phyloP scores from a whole-genome alignment of 2,888 invertebrate species.

The Melikaiella ostensackeni region DNA sequence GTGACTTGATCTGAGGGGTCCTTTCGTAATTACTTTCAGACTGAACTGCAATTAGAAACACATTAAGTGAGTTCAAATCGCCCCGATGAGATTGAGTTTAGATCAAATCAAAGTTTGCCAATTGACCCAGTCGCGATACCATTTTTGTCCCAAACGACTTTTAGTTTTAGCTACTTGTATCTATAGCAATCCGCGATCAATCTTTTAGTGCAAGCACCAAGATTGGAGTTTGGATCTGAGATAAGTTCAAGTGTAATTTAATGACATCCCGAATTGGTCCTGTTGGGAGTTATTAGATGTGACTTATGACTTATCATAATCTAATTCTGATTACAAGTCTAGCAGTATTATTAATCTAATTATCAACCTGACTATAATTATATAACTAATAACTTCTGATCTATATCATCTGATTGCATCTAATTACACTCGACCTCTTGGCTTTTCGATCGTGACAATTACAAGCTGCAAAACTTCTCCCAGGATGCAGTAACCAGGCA shows the following conservation, averaged over 20 bases:
- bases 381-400: background rate
- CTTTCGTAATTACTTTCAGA: conserved; percentile 57
- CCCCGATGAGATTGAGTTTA: conserved; percentile 13
- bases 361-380: background rate
- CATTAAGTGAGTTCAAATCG: conserved; percentile 44
- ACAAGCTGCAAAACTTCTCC: background rate
- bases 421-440: background rate
- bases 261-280: background rate
- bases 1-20: conserved; percentile 45
- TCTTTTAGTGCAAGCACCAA: background rate
- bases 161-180: conserved; percentile 3
- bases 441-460: background rate
- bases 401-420: background rate
- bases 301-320: background rate
- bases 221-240: conserved; percentile 6
- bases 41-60: conserved; percentile 57
- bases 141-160: conserved; percentile 15
- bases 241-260: conserved; percentile 11
- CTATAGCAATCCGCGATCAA: conserved; percentile 9
- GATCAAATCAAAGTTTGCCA: conserved; percentile 28
- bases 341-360: background rate
- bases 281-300: background rate
- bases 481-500: conserved; percentile 18
- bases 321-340: no score
- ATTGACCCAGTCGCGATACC: conserved; percentile 25